Evolutionary conservation across 2,888 invertebrate genomes (phyloP).

Genomic region (Thera obeliscata): DNA sequence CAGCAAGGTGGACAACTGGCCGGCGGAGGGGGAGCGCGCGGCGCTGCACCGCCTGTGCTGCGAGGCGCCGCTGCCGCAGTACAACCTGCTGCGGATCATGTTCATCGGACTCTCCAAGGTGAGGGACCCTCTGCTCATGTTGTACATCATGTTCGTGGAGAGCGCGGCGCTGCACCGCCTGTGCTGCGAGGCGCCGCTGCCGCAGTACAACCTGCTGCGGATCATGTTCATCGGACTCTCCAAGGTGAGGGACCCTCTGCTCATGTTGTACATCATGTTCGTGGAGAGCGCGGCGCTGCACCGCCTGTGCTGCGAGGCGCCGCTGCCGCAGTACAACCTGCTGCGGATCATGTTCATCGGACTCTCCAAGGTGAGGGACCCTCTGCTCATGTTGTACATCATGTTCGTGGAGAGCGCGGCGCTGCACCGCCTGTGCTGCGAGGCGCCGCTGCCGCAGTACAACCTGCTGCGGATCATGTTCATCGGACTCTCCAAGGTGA

Average conservation of each 20-base stretch:
- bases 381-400: too few species aligned
- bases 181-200: constrained; percentile 94
- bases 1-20: constrained; percentile 94
- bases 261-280: constrained; percentile 86
- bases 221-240: constrained; percentile 92
- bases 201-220: constrained; percentile 92
- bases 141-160: constrained; percentile 89
- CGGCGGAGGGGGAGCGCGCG: constrained; percentile 94
- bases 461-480: constrained; percentile 92
- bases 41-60: constrained; percentile 91
- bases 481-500: constrained; percentile 91
- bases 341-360: constrained; percentile 93
- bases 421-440: constrained; percentile 91
- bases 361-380: constrained; percentile 87
- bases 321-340: constrained; percentile 93
- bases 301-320: constrained; percentile 94
- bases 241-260: too few species aligned
- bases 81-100: constrained; percentile 91
- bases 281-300: constrained; percentile 91
- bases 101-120: constrained; percentile 91
- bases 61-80: constrained; percentile 95
- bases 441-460: constrained; percentile 94
- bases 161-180: constrained; percentile 90
- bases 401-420: constrained; percentile 91
- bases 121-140: too few species aligned